A percentile compares a stretch with the other conserved stretches of the same genome.
Conservation (phyloP, 2,797 vertebrate species). For the Pipistrellus kuhlii region DNA sequence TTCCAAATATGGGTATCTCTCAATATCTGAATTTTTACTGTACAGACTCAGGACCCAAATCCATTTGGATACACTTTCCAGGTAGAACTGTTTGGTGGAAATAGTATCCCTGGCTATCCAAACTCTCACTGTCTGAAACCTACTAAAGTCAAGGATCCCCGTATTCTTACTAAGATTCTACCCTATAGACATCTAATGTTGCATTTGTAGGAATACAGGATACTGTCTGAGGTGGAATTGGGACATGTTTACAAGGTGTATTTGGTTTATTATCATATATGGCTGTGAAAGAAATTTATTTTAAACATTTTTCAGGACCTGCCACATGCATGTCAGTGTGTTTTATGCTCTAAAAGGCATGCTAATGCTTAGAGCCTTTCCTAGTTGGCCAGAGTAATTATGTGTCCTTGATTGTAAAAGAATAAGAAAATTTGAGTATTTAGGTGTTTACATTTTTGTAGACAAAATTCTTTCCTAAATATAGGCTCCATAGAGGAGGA, state of each 20-base stretch:
- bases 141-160: not conserved
- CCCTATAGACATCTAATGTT: not conserved
- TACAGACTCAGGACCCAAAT: not conserved
- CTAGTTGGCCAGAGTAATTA: not conserved
- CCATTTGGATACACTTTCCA: not conserved
- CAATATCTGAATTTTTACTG: not conserved
- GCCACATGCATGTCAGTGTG: not conserved
- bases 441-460: not conserved
- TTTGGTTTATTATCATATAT: not conserved
- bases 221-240: not conserved
- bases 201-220: not conserved
- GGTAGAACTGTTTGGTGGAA: not conserved
- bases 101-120: not conserved
- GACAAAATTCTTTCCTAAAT: constrained; percentile 29
- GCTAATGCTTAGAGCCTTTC: not conserved
- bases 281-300: not conserved
- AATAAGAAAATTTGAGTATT: constrained; percentile 31
- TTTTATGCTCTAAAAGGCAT: not conserved
- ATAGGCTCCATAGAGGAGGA: not conserved
- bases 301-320: not conserved
- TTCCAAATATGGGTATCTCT: not conserved
- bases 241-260: not conserved
- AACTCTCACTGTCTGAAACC: not conserved
- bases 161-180: not conserved
- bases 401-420: constrained; percentile 1